Base-by-base conservation (phyloP, 2,797 vertebrate genomes). In the Gymnoscopelus braueri region DNA sequence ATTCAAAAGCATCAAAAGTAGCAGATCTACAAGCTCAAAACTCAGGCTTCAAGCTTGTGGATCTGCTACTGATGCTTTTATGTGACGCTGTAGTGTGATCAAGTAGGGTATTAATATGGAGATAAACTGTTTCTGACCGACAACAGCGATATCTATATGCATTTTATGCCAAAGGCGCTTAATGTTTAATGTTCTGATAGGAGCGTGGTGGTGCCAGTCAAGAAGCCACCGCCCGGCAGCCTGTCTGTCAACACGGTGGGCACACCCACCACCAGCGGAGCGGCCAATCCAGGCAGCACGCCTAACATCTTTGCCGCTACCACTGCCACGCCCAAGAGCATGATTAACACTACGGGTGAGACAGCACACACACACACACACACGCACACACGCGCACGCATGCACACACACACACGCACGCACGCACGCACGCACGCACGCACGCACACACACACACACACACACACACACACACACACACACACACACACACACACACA, bases 341-440 rank as follows among this genome's bases (percentile, higher is more conserved):
- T 99, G 98, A 99, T 99, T 92, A 99, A 99, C 95, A 99, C 98
- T 75, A 99, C 98, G 95, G 98, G 98, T 98, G 94, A 85, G 80
- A 57, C 15, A 47, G 15, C 9, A 4, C 1, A 56, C 9, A 39
- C 48, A 58, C 13, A 24, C 13, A 57, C 39, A 4, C 9, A 9
- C 26, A 7, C 1, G 54, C 7, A 39, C 48, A 58, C 13, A 24
- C 13, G 54, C 47, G 5, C 8, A 8, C 26, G 6, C 4, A 64
- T 52, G 23, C 13, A 44, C 8, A 32, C 23, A 32, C 19, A 44
- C 55, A 44, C 1, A 4, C 56, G 44, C 32, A 9, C 47, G 6
- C 8, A 50, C 35, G 64, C 15, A 19, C 5, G 50, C 9, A 60
- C 63, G 15, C 50, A 0, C 0, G 44, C 14, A 53, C 54, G 24